Evolutionary conservation across 2,888 invertebrate genomes (phyloP).

Genomic region (Epiblema foenella): DNA sequence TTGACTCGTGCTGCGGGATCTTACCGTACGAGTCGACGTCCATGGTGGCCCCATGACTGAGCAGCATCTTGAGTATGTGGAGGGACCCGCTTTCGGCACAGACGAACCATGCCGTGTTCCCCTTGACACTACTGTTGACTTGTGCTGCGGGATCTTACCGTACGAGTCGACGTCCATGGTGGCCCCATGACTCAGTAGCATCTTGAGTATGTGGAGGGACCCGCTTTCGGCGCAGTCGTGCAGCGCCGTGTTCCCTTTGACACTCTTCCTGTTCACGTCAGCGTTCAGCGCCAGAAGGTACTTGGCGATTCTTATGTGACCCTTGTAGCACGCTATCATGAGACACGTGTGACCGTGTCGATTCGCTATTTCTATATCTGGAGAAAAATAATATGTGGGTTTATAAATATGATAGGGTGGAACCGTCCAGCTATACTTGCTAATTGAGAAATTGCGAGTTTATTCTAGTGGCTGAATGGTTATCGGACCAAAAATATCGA

Average conservation of each 20-base stretch:
- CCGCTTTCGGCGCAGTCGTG: constrained; percentile 99
- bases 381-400: constrained; percentile 51
- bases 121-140: too few species aligned
- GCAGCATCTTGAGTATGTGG: too few species aligned
- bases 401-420: background rate
- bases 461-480: too few species aligned
- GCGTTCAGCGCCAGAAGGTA: constrained; percentile 94
- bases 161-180: constrained; percentile 97
- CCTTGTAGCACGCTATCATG: constrained; percentile 99
- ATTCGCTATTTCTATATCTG: constrained; percentile 98
- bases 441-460: too few species aligned
- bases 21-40: too few species aligned
- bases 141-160: constrained; percentile 80
- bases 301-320: constrained; percentile 95
- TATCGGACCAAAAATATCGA: too few species aligned
- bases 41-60: too few species aligned
- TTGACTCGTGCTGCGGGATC: too few species aligned
- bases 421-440: too few species aligned
- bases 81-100: too few species aligned
- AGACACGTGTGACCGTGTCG: constrained; percentile 98
- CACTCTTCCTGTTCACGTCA: constrained; percentile 96
- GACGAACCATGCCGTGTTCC: too few species aligned
- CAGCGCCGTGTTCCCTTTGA: constrained; percentile 97
- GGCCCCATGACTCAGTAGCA: constrained; percentile 94
- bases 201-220: constrained; percentile 95